Conservation (phyloP, 2,888 invertebrate genomes). For the Metallyticus violacea region DNA sequence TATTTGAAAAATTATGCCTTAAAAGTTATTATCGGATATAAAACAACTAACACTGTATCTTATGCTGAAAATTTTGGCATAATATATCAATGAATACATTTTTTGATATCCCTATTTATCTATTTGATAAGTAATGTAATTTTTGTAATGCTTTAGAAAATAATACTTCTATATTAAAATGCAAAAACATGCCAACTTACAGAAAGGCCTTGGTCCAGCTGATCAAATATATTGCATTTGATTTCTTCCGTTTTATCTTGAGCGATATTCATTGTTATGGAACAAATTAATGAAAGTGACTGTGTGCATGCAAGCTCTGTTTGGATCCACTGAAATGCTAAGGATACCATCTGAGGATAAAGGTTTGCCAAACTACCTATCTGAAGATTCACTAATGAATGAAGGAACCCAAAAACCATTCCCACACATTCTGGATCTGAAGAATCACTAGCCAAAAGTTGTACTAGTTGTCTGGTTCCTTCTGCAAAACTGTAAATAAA, state of each 20-base stretch:
- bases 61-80: no score
- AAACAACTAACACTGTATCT: no score
- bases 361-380: constrained; percentile 45
- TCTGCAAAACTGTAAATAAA: constrained; percentile 23
- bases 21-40: no score
- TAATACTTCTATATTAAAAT: background rate
- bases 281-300: constrained; percentile 26
- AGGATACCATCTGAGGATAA: constrained; percentile 46
- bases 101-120: no score
- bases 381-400: constrained; percentile 49
- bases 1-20: no score
- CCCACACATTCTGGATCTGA: constrained; percentile 51
- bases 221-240: constrained; percentile 42
- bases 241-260: constrained; percentile 36
- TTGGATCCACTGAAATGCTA: constrained; percentile 52
- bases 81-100: no score
- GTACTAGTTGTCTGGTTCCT: constrained; percentile 42
- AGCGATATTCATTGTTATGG: constrained; percentile 7
- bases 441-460: constrained; percentile 31
- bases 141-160: background rate
- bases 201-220: constrained; percentile 44
- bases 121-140: no score
- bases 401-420: constrained; percentile 52
- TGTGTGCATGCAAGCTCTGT: constrained; percentile 40
- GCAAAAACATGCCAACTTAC: constrained; percentile 23